Percentiles rank a stretch among this genome's conserved stretches.
These are phyloP conservation scores for Muraenolepis orangiensis DNA, from an alignment of 2,797 vertebrate species.

Conservation along the genomic window DNA sequence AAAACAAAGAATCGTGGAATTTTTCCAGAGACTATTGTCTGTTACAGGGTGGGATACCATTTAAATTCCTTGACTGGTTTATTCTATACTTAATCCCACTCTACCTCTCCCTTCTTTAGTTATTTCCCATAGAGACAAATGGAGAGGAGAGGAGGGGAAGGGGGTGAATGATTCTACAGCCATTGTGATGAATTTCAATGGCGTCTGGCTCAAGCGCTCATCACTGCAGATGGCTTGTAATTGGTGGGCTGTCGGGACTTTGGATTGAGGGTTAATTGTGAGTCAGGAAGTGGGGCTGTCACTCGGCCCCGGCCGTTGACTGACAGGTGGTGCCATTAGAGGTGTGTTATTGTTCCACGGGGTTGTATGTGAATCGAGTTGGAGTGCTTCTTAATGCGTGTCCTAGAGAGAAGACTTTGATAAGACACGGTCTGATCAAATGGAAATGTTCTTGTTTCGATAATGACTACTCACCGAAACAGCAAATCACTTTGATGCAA, in stretches of 20 bases:
- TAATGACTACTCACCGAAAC: conserved; percentile 10
- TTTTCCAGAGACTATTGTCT: conserved; percentile 49
- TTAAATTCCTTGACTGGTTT: conserved; percentile 33
- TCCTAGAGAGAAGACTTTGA: not conserved
- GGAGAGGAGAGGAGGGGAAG: conserved; percentile 14
- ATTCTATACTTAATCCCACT: conserved; percentile 39
- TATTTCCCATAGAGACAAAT: conserved; percentile 40
- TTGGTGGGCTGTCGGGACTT: conserved; percentile 31
- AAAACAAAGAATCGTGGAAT: conserved; percentile 45
- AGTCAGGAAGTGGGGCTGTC: conserved; percentile 36
- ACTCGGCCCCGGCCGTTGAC: conserved; percentile 31
- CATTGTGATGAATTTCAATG: conserved; percentile 45
- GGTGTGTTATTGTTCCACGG: conserved; percentile 23
- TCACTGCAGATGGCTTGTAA: conserved; percentile 30
- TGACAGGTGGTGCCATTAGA: conserved; percentile 28
- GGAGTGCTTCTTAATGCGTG: not conserved
- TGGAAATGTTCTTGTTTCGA: conserved; percentile 8
- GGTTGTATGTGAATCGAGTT: conserved; percentile 1
- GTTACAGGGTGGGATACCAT: conserved; percentile 40
- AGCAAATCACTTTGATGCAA: conserved; percentile 4
- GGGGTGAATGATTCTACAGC: conserved; percentile 32
- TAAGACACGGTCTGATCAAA: not conserved
- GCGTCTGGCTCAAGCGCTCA: conserved; percentile 22
- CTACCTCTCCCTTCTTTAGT: conserved; percentile 29
- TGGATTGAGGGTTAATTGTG: conserved; percentile 39